phyloP scores from a whole-genome alignment of 1,140 invertebrate species.

The Philotrypesis tridentata region DNA sequence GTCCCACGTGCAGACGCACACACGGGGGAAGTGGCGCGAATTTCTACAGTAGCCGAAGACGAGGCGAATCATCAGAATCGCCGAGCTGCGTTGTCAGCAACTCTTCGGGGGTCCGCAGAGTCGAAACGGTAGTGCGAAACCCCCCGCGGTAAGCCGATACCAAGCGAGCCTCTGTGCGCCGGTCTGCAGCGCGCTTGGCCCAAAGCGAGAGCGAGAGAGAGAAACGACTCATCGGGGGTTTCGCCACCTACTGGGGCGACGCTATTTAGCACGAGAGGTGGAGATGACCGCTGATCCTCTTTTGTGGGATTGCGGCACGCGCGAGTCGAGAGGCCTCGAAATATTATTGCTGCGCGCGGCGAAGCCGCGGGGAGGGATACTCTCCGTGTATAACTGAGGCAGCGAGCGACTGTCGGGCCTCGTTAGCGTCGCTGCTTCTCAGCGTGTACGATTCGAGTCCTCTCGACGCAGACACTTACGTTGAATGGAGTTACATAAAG shows the following conservation, averaged over 20 bases:
- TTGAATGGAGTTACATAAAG: too few species aligned
- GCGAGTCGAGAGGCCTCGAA: background rate
- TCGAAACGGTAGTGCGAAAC: constrained; percentile 56
- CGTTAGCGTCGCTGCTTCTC: too few species aligned
- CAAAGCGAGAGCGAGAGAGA: background rate
- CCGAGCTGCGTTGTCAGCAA: constrained; percentile 25
- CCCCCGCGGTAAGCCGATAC: constrained; percentile 62
- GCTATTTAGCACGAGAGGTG: constrained; percentile 27
- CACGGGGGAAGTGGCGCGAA: background rate
- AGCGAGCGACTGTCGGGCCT: background rate
- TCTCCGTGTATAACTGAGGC: too few species aligned
- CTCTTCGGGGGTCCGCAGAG: constrained; percentile 50
- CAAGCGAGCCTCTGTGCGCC: background rate
- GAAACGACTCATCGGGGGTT: constrained; percentile 58
- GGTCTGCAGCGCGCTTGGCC: too few species aligned
- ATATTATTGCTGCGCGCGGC: background rate
- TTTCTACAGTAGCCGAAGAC: constrained; percentile 59
- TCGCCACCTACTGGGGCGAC: constrained; percentile 60
- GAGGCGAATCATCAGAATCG: constrained; percentile 53
- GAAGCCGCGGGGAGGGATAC: background rate
- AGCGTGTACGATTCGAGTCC: too few species aligned
- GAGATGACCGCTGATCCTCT: background rate
- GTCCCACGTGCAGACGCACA: constrained; percentile 7
- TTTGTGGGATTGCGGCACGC: constrained; percentile 4
- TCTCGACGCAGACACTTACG: too few species aligned